Base-by-base conservation (phyloP, 2,797 vertebrate genomes). In the Okamejei kenojei region DNA sequence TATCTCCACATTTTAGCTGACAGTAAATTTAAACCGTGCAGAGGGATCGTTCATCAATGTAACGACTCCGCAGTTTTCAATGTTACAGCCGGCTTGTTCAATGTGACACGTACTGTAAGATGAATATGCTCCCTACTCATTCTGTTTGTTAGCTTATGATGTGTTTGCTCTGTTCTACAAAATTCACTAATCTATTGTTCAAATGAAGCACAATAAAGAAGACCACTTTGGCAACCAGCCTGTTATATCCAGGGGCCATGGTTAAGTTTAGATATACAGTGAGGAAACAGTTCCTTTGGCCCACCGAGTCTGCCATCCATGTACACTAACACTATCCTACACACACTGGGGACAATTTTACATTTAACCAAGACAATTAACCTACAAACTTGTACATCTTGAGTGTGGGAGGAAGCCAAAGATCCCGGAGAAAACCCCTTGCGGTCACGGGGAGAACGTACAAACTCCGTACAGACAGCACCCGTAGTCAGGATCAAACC, bases 31-130 rank as follows among this genome's bases (percentile, higher is more conserved):
- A 38, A 54, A 32, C 15, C 29, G 9, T 91, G 35, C 90, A 71
- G 21, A 13, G 90, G 65, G 68, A 17, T 91, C 73, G 29, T 74
- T 91, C 68, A 91, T 74, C 90, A 91, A 54, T 74, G 45, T 91
- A 88, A 88, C 84, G 17, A 35, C 61, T 19, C 35, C 21, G 38
- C 19, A 6, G 23, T 54, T 73, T 74, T 45, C 74, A 45, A 74
- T 73, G 71, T 88, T 88, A 7, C 19, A 68, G 19, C 68, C 45
- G 13, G n/a, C 35, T 29, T 76, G 35, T 73, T 92, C 45, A 74
- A 26, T 74, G 71, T 45, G 35, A 92, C 71, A 73, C 35, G 21
- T 68, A 68, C n/a, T 21, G 32, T 38, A 32, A 19, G 38, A 74
- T 54, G 38, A 74, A 74, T 73, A 26, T 92, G 71, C 45, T 74